Evolutionary conservation across 2,797 vertebrate genomes (phyloP), one percentile per base, ranked within the genome.

Genomic region (Lepilemur ruficaudatus): DNA sequence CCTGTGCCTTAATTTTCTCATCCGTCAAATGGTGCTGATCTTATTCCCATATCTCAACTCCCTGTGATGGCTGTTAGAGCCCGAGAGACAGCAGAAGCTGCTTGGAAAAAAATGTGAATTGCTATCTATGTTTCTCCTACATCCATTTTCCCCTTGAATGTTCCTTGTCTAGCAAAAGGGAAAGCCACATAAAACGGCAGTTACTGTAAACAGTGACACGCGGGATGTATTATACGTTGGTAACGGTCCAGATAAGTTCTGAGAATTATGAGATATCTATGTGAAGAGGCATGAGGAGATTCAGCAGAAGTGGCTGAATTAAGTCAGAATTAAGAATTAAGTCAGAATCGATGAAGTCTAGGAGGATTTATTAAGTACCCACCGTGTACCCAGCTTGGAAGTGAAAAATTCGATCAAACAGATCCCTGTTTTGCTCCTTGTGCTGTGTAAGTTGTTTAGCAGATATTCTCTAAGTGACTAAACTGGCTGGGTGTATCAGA

Each of bases 1-100:
- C 35, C 89, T 35, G 5, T 46, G 59, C 59, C 75, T 97, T 76
- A 7, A 4, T 85, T 63, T 97, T 89, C 81, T 95, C 90, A 73
- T 91, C 90, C 65, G 25, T 23, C 65, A 70, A 96, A 72, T 73
- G 72, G 94, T 32, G 25, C 23, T 48, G 8, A 93, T 72, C 46
- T 35, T 59, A 35, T 48, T 88, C 38, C 41, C 9, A 8, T 17
- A 48, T 32, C 25, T 52, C 84, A 81, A 30, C 17, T 67, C 59
- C 23, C 46, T 90, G 11, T 2, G 48, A 69, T 11, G 9, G 23
- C 17, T 55, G 13, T 73, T 6, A 91, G 67, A 88, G 57, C 48
- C 41, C 2, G 4, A 84, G 41, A 84, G 28, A 52, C 4, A 69
- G 70, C 28, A 75, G 22, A 41, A 61, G 52, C 18, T 67, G 35